Conservation (phyloP, 2,797 vertebrate species). For the Benthosema pterotum region DNA sequence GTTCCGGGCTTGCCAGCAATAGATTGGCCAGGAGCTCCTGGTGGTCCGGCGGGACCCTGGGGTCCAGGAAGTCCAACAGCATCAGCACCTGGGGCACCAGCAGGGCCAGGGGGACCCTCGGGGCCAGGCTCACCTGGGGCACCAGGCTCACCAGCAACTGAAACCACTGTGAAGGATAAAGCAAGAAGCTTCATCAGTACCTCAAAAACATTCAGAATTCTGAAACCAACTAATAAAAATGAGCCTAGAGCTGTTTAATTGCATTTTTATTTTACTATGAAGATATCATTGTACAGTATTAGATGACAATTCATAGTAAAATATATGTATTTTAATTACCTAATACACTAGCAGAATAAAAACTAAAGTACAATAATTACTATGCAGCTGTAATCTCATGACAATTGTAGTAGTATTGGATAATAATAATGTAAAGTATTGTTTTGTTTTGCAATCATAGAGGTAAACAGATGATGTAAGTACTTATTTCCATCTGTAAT, state of each 20-base stretch:
- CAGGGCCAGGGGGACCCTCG: conserved; percentile 88
- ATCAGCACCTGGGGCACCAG: conserved; percentile 86
- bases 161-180: conserved; percentile 65
- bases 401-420: background rate
- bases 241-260: background rate
- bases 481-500: background rate
- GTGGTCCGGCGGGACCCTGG: conserved; percentile 86
- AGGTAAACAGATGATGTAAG: background rate
- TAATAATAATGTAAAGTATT: background rate
- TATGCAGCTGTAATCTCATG: background rate
- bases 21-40: conserved; percentile 89
- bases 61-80: conserved; percentile 86
- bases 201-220: background rate
- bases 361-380: background rate
- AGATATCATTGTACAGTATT: background rate
- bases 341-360: no score
- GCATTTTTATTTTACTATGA: background rate
- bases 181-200: conserved; percentile 35
- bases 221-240: background rate
- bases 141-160: conserved; percentile 86
- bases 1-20: conserved; percentile 89
- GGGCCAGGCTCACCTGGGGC: conserved; percentile 88
- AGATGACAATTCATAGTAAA: background rate
- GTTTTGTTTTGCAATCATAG: background rate
- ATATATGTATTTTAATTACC: no score